Conservation (phyloP, 2,113 vertebrate species). For the Aplodontia rufa region DNA sequence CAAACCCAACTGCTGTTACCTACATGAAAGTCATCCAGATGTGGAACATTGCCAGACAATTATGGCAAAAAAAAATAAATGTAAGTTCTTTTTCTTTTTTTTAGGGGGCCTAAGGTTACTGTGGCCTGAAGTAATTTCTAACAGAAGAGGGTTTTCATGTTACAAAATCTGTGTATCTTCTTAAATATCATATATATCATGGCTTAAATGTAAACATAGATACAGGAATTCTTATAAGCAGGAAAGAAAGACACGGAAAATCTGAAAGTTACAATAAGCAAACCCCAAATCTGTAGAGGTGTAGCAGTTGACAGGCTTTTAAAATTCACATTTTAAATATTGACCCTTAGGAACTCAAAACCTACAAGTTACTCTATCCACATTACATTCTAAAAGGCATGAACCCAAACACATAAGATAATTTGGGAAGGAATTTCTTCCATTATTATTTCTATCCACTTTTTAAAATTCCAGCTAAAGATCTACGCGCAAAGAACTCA, state of each 20-base stretch:
- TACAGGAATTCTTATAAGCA: background rate
- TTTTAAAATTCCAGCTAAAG: background rate
- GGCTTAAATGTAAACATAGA: background rate
- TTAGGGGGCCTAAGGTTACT: background rate
- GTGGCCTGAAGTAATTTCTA: slow-evolving; percentile 15
- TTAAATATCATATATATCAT: background rate
- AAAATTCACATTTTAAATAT: slow-evolving; percentile 26
- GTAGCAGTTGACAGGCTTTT: background rate
- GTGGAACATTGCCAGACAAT: background rate
- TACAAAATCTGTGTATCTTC: background rate
- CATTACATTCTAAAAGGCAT: background rate
- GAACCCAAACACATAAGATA: background rate
- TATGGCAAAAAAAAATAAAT: background rate
- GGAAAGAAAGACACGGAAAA: background rate
- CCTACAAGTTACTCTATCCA: background rate
- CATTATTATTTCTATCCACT: slow-evolving; percentile 22
- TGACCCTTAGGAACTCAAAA: background rate
- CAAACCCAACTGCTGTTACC: background rate
- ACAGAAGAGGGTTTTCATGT: slow-evolving; percentile 1
- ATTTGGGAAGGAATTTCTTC: background rate
- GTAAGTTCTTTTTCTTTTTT: background rate
- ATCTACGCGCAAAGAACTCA: background rate
- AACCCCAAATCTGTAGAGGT: background rate
- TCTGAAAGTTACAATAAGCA: background rate
- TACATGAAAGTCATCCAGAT: slow-evolving; percentile 23